These are phyloP conservation scores for Bilobella aurantiaca DNA, from an alignment of 1,140 invertebrate genomes.

Conservation along the genomic window DNA sequence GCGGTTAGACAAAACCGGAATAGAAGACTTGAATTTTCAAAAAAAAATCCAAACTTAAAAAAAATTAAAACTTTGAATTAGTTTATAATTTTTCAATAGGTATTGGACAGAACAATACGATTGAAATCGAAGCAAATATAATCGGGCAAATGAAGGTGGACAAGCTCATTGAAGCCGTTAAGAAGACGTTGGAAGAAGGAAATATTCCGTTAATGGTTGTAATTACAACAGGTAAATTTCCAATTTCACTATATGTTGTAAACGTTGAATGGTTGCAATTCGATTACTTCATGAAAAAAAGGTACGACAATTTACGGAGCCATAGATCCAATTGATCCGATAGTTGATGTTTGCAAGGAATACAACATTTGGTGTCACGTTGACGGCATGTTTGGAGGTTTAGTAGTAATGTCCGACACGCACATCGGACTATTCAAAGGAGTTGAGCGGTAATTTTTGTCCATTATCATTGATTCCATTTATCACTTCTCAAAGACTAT, in stretches of 20 bases:
- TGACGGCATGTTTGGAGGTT: constrained; percentile 88
- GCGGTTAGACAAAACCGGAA: too few species aligned
- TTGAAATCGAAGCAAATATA: constrained; percentile 55
- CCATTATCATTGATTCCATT: too few species aligned
- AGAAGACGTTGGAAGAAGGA: constrained; percentile 52
- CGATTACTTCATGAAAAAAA: constrained; percentile 11
- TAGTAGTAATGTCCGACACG: constrained; percentile 69
- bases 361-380: constrained; percentile 87
- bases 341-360: constrained; percentile 69
- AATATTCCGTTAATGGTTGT: constrained; percentile 73
- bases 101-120: constrained; percentile 64
- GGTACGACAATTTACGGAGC: constrained; percentile 58
- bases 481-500: too few species aligned
- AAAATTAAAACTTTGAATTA: too few species aligned
- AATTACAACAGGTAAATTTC: constrained; percentile 53
- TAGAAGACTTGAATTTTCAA: too few species aligned
- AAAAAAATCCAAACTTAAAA: too few species aligned
- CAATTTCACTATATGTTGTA: constrained; percentile 50
- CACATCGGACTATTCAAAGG: constrained; percentile 64
- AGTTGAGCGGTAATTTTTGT: constrained; percentile 43
- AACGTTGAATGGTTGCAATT: constrained; percentile 3
- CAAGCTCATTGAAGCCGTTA: constrained; percentile 60
- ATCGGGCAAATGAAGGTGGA: constrained; percentile 64
- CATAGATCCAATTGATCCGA: constrained; percentile 71
- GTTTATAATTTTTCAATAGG: constrained; percentile 55